phyloP scores from a whole-genome alignment of 2,113 vertebrate genomes.

The Lucifuga dentata region DNA sequence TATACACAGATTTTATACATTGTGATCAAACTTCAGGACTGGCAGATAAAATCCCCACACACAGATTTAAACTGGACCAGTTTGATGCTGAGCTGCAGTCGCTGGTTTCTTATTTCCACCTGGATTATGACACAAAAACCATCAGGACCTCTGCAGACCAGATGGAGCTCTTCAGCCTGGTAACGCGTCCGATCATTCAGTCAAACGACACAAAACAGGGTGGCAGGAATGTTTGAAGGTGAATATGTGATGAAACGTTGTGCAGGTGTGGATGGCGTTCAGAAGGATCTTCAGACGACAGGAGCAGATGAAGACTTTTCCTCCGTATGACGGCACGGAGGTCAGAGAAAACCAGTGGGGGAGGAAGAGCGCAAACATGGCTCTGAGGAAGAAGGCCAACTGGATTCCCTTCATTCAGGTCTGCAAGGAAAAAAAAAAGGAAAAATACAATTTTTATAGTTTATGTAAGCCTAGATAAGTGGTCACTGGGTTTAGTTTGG shows the following conservation, averaged over 20 bases:
- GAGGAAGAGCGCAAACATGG: conserved; percentile 51
- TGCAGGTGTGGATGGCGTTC: conserved; percentile 79
- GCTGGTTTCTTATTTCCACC: conserved; percentile 76
- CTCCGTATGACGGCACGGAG: conserved; percentile 67
- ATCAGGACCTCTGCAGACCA: conserved; percentile 77
- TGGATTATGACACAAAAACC: conserved; percentile 61
- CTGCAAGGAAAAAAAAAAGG: no score
- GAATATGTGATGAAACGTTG: not conserved
- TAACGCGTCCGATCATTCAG: conserved; percentile 21
- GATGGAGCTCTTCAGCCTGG: conserved; percentile 79
- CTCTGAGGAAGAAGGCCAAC: conserved; percentile 81
- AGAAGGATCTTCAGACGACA: conserved; percentile 79
- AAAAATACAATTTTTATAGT: no score
- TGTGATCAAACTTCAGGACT: not conserved
- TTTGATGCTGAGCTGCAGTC: conserved; percentile 76
- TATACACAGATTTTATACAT: no score
- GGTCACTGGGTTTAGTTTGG: no score
- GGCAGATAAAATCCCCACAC: conserved; percentile 52
- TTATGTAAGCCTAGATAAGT: no score
- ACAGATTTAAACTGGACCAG: conserved; percentile 62
- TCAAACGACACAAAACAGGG: no score
- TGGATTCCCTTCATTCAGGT: conserved; percentile 83
- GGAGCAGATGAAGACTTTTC: conserved; percentile 81
- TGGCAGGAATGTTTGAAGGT: not conserved
- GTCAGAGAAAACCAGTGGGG: conserved; percentile 61